Base-by-base conservation (phyloP, 2,888 invertebrate species). In the Sepioteuthis lessoniana region DNA sequence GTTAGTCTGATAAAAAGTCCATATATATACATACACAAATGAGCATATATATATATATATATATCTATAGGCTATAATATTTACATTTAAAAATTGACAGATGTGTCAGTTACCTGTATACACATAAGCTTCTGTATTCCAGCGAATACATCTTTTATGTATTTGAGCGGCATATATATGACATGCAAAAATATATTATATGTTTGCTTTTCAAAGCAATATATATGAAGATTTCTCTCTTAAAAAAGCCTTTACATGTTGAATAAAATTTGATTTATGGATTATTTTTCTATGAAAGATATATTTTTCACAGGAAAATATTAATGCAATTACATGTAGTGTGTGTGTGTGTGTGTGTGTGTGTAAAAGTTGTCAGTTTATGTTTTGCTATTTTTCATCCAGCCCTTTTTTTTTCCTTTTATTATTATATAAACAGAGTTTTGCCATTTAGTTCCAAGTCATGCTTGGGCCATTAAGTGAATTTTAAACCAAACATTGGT, bases 241-340 rank as follows among this genome's bases (percentile, higher is more conserved):
- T 60, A 31, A 60, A 60, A 60, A 60, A 60, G 60, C 28, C 31
- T 28, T 76, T 76, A n/a, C 76, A n/a, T 76, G 76, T 13, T 76
- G 76, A 76, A 76, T n/a, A 76, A n/a, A 76, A 76, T 76, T 76
- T 76, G 76, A 76, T 76, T 76, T 76, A 76, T 76, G n/a, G n/a
- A 35, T 76, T 76, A 76, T 76, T 76, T 76, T 76, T 76, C 76
- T 76, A 76, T 76, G n/a, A 35, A 76, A 76, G 76, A n/a, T n/a
- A 31, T 10, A n/a, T 76, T n/a, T 76, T 76, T 76, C n/a, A 76
- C 76, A 76, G 25, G 19, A 55, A 76, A 76, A 76, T 76, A n/a
- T 76, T 76, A 10, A 76, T n/a, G n/a, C n/a, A 3, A 4, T 76
- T 7, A 76, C 10, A 16, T n/a, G 10, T 13, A n/a, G 7, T 42